phyloP scores from a whole-genome alignment of 1,140 invertebrate genomes.

The Pogonognathellus flavescens region DNA sequence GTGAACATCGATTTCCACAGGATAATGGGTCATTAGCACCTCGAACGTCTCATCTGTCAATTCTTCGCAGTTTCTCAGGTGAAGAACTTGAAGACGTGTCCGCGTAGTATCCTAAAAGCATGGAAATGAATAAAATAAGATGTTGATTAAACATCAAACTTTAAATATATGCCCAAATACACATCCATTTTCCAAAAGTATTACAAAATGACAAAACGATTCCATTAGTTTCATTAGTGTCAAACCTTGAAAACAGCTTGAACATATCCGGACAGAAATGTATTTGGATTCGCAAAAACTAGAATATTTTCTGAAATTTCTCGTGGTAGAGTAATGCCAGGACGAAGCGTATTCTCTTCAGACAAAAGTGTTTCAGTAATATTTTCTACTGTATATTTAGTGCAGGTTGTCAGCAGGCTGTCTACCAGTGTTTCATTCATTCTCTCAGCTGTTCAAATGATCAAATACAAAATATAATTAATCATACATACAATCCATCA shows the following conservation, averaged over 20 bases:
- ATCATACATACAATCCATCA: background rate
- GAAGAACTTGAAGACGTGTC: slow-evolving; percentile 80
- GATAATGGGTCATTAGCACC: slow-evolving; percentile 79
- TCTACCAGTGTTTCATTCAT: slow-evolving; percentile 64
- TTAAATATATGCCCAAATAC: background rate
- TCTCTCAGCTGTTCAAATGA: background rate
- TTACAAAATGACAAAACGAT: background rate
- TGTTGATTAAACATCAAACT: background rate
- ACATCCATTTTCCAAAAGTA: background rate
- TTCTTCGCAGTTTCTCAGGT: slow-evolving; percentile 77
- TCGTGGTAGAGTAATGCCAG: slow-evolving; percentile 76
- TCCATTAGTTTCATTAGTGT: too few relatives aligned
- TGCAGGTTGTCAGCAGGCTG: slow-evolving; percentile 76
- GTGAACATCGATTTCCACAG: slow-evolving; percentile 80
- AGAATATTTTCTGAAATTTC: slow-evolving; percentile 82
- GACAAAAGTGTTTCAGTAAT: slow-evolving; percentile 54
- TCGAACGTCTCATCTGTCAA: slow-evolving; percentile 79
- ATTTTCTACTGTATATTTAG: slow-evolving; percentile 74
- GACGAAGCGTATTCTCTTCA: slow-evolving; percentile 68
- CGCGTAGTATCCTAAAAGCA: slow-evolving; percentile 76
- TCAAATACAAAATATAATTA: background rate
- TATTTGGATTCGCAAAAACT: slow-evolving; percentile 71
- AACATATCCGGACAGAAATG: slow-evolving; percentile 56
- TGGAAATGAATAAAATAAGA: background rate
- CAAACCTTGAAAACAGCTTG: slow-evolving; percentile 60